A percentile compares a stretch with the other conserved stretches of the same genome.
Conservation (phyloP, 2,113 vertebrate genomes). For the Tachycineta bicolor region DNA sequence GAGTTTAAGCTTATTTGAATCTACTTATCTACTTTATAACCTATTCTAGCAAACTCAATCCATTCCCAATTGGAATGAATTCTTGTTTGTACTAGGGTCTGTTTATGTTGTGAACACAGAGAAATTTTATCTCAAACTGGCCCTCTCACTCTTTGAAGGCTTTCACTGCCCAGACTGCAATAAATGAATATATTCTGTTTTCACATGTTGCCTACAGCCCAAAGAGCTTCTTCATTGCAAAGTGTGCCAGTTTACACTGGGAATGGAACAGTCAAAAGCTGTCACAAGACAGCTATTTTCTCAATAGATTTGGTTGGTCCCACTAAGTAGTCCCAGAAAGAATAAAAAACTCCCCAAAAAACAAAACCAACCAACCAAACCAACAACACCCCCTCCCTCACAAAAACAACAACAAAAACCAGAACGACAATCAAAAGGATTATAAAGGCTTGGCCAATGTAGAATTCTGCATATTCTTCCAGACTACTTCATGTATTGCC, state of each 20-base stretch:
- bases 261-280: background rate
- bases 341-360: no score
- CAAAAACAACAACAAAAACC: no score
- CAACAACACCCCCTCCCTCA: no score
- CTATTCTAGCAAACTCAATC: background rate
- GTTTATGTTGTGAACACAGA: background rate
- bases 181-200: background rate
- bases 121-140: background rate
- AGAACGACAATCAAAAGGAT: background rate
- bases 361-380: no score
- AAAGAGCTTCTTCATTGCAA: background rate
- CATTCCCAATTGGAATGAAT: background rate
- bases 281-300: accelerated
- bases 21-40: background rate
- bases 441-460: background rate
- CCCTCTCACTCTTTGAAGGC: background rate
- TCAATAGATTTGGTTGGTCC: background rate
- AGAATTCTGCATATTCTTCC: background rate
- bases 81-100: background rate
- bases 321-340: background rate
- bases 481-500: background rate
- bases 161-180: background rate
- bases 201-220: background rate
- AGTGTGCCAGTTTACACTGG: background rate
- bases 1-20: background rate